Percentiles rank a stretch among this genome's conserved stretches.
Conservation (phyloP, 92 coral and sea anemone genomes). For the Zoanthus sansibaricus region DNA sequence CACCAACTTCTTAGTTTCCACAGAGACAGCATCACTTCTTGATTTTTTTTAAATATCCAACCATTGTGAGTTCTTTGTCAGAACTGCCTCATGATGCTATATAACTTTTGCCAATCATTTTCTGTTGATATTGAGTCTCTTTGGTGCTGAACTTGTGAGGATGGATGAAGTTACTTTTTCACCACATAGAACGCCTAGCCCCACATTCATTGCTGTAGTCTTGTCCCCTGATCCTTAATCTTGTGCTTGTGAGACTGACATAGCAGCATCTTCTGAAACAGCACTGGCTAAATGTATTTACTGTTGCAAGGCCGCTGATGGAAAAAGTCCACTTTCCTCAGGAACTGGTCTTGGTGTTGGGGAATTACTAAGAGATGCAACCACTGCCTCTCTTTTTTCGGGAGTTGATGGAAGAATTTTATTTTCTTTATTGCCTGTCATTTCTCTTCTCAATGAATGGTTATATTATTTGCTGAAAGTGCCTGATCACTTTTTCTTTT, state of each 20-base stretch:
- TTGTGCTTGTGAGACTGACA: constrained; percentile 35
- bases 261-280: constrained; percentile 30
- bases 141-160: constrained; percentile 36
- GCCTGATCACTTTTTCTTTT: background rate
- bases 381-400: background rate
- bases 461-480: background rate
- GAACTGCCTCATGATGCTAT: no score
- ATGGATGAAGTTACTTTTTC: constrained; percentile 1
- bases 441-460: background rate
- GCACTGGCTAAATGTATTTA: constrained; percentile 31
- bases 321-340: constrained; percentile 20
- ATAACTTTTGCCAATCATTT: background rate
- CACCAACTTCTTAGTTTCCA: constrained; percentile 31
- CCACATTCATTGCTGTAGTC: constrained; percentile 44
- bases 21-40: no score
- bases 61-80: background rate
- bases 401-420: background rate
- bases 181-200: constrained; percentile 44
- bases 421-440: background rate
- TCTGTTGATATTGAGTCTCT: constrained; percentile 52
- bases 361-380: constrained; percentile 22
- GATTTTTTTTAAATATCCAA: constrained; percentile 22
- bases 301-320: constrained; percentile 16
- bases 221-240: constrained; percentile 49
- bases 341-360: constrained; percentile 41